Evolutionary conservation across 2,888 invertebrate species (phyloP), one percentile per base, ranked within the genome.

Genomic region (Drosophila picticornis): DNA sequence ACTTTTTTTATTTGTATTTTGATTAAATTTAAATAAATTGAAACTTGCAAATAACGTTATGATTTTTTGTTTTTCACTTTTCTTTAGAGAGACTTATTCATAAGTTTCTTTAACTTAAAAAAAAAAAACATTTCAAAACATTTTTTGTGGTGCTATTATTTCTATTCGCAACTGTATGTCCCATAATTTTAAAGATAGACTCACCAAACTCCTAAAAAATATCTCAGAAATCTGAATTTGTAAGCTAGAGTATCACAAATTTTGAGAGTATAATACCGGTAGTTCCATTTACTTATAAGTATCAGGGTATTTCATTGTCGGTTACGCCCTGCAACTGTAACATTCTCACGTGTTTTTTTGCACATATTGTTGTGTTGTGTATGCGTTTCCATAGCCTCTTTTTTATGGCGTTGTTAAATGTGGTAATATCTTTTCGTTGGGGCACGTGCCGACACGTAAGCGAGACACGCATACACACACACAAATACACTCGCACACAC

Each of bases 401-500:
- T 77, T 74, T 73, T 63, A 68, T 72, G 75, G 66, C 72, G 75
- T 69, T 79, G 82, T 82, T 82, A 78, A 82, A 78, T 80, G 80
- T 70, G 80, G 82, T 78, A 80, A 80, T 80, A 71, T 75, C 72
- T 80, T 74, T 77, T 64, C 60, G 67, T 68, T 60, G 56, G 61
- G 66, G 74, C 81, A 84, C 85, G 74, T 88, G 84, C 88, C 60
- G 56, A 70, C 84, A 80, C 86, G 83, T 88, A 68, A 71, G 43
- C 59, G 63, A 57, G 34, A 25, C 58, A 62, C 38, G 58, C 48
- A 62, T 29, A 59, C 22, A 67, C 40, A 56, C 46, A 29, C 58
- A 58, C 55, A 34, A 34, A 34, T 5, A 48, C 36, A 52, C 29
- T 13, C 46, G 46, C 43, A 61, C 32, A 38, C 29, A 31, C 62